These are phyloP conservation scores for Lasiommata megera DNA, from an alignment of 2,888 invertebrate species.

Conservation along the genomic window DNA sequence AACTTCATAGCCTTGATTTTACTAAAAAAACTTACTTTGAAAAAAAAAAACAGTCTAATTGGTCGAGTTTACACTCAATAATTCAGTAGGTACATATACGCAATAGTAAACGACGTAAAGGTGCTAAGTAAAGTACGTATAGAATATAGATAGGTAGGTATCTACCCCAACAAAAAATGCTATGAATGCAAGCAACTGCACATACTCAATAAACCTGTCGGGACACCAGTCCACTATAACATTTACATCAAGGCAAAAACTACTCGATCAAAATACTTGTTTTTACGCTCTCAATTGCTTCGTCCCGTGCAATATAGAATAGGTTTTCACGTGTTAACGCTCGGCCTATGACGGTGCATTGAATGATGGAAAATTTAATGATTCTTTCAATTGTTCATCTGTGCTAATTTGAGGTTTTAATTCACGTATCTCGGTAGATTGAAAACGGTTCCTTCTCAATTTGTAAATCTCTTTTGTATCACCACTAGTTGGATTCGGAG, in stretches of 20 bases:
- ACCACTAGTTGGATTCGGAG: too few relatives aligned
- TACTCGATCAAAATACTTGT: slow-evolving; percentile 20
- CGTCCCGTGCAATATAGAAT: slow-evolving; percentile 2
- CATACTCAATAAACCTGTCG: slow-evolving; percentile 36
- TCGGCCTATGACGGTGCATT: neutral
- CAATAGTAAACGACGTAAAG: slow-evolving; percentile 11
- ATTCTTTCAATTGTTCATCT: too few relatives aligned
- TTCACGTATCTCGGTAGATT: neutral
- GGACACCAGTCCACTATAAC: slow-evolving; percentile 29
- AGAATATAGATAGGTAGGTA: too few relatives aligned
- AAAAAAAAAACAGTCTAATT: too few relatives aligned
- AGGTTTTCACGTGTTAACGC: slow-evolving; percentile 4
- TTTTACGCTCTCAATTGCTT: slow-evolving; percentile 10
- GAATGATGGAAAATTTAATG: slow-evolving; percentile 7
- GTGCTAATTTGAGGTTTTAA: neutral
- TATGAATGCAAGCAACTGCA: slow-evolving; percentile 32
- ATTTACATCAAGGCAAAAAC: slow-evolving; percentile 32
- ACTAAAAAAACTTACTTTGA: too few relatives aligned
- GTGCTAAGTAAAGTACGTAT: slow-evolving; percentile 24
- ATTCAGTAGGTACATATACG: neutral
- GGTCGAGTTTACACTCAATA: neutral
- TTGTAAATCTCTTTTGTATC: too few relatives aligned
- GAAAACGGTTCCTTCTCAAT: neutral
- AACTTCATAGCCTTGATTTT: too few relatives aligned
- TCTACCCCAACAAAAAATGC: too few relatives aligned